Evolutionary conservation across 2,888 invertebrate genomes (phyloP).

Genomic region (Morpho helenor): DNA sequence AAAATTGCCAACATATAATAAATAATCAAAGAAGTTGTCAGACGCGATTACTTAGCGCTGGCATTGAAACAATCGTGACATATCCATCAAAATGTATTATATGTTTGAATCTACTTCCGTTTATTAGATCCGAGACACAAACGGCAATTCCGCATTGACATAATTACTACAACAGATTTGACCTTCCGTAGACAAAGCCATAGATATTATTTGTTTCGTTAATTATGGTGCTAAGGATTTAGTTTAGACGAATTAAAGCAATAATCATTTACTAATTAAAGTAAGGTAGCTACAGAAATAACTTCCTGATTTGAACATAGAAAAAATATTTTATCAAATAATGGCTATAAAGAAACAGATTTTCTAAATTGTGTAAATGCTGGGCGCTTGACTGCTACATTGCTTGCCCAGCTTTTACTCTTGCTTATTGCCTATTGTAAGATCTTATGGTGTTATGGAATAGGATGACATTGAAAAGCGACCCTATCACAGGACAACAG

Average conservation of each 20-base stretch:
- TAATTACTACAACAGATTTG: constrained; percentile 8
- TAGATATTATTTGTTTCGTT: not conserved
- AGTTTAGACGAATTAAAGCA: not conserved
- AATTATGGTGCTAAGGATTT: constrained; percentile 3
- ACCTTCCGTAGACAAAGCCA: constrained; percentile 11
- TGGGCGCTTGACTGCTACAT: too few species aligned
- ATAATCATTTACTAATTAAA: too few species aligned
- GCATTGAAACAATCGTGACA: constrained; percentile 17
- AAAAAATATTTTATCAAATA: too few species aligned
- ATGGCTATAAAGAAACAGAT: too few species aligned
- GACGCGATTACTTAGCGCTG: not conserved
- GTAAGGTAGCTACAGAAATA: not conserved
- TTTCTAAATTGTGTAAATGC: too few species aligned
- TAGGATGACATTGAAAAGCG: too few species aligned
- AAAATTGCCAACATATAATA: not conserved
- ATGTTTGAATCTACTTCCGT: constrained; percentile 17
- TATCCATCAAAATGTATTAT: constrained; percentile 15
- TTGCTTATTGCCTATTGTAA: too few species aligned
- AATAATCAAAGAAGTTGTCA: constrained; percentile 3
- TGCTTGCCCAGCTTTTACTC: too few species aligned
- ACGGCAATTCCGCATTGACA: constrained; percentile 20
- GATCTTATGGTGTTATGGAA: too few species aligned
- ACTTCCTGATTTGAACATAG: too few species aligned
- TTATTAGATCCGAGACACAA: constrained; percentile 14
- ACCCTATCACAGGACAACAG: too few species aligned